Evolutionary conservation across 2,797 vertebrate species (phyloP).

Genomic region (Sebastes flavidus): DNA sequence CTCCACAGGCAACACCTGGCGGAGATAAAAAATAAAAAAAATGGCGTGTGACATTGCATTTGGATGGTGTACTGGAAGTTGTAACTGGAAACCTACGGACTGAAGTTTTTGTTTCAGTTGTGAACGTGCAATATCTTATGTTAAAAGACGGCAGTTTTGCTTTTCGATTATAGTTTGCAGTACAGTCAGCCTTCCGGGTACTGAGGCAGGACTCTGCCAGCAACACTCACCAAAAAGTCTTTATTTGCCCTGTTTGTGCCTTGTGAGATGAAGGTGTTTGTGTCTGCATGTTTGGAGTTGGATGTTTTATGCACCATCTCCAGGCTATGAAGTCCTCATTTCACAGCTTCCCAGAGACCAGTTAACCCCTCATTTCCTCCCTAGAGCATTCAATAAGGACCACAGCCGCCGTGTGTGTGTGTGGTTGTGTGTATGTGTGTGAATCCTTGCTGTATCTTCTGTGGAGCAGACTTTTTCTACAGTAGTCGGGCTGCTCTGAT

Average conservation of each 20-base stretch:
- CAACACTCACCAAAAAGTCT: conserved; percentile 26
- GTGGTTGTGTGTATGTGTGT: conserved; percentile 3
- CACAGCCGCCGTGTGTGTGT: conserved; percentile 15
- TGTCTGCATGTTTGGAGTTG: conserved; percentile 29
- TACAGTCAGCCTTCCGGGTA: too few relatives aligned
- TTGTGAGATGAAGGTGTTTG: conserved; percentile 35
- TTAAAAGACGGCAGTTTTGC: neutral
- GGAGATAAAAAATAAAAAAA: neutral
- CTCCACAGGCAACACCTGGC: too few relatives aligned
- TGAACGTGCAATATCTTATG: neutral
- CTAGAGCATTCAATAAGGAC: conserved; percentile 32
- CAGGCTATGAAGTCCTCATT: conserved; percentile 56
- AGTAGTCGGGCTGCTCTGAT: conserved; percentile 58
- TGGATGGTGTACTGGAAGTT: neutral
- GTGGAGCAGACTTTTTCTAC: conserved; percentile 45
- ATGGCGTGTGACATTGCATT: neutral
- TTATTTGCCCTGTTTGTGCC: conserved; percentile 42
- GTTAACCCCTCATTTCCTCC: conserved; percentile 75
- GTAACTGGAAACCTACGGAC: neutral
- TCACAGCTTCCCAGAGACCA: conserved; percentile 56
- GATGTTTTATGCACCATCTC: conserved; percentile 50
- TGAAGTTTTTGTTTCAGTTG: neutral
- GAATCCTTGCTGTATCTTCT: conserved; percentile 38
- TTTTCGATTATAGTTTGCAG: neutral
- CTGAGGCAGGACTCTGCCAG: neutral